Percentiles rank a stretch among this genome's conserved stretches.
Evolutionary conservation across 2,113 vertebrate genomes (phyloP).

Genomic region (Jacana jacana): DNA sequence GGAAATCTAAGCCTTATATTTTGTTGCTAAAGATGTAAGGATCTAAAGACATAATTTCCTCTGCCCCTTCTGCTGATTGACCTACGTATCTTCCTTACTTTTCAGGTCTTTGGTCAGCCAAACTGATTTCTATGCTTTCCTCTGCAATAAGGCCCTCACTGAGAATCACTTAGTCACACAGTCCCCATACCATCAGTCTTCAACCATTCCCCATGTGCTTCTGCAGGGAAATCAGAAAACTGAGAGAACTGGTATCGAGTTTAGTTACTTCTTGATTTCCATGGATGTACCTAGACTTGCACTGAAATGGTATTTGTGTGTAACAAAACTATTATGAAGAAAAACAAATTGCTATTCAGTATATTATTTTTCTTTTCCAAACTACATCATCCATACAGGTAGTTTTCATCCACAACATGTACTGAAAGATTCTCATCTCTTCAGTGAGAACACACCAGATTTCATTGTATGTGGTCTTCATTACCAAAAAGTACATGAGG

Average conservation of each 20-base stretch:
- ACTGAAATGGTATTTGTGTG: neutral
- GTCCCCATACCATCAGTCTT: neutral
- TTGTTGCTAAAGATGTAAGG: neutral
- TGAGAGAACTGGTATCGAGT: neutral
- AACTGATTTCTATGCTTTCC: conserved; percentile 59
- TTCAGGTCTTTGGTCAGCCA: conserved; percentile 31
- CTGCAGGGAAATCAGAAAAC: neutral
- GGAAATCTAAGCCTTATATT: neutral
- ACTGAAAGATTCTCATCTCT: neutral
- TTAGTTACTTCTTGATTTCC: neutral
- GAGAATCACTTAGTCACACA: neutral
- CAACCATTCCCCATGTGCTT: neutral
- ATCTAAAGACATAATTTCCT: neutral
- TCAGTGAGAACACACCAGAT: neutral
- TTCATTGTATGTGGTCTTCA: neutral
- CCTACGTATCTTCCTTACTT: conserved; percentile 35
- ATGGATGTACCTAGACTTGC: neutral
- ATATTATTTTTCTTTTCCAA: neutral
- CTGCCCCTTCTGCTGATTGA: conserved; percentile 16
- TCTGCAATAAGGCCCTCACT: conserved; percentile 27
- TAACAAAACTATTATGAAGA: neutral
- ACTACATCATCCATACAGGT: neutral
- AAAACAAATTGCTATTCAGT: neutral
- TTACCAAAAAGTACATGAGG: neutral
- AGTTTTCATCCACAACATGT: neutral